These are phyloP conservation scores for Liparis tanakae DNA, from an alignment of 2,797 vertebrate species.

Conservation along the genomic window DNA sequence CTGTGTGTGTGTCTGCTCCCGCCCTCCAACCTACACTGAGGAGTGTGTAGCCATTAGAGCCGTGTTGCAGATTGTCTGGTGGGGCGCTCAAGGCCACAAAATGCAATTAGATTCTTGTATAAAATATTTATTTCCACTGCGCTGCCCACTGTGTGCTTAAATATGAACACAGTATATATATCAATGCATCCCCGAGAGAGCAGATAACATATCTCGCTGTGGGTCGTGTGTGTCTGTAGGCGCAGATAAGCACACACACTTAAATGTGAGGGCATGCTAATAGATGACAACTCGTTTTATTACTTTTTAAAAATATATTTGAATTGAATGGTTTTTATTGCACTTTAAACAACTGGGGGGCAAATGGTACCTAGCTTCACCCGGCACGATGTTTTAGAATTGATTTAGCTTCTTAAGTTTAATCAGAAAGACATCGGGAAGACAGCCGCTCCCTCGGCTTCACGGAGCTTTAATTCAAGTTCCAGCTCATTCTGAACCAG, in stretches of 20 bases:
- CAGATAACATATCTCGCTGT: constrained; percentile 61
- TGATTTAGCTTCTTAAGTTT: background rate
- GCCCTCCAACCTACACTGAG: constrained; percentile 35
- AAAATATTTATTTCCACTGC: constrained; percentile 83
- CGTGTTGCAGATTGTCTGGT: constrained; percentile 75
- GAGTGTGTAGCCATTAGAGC: constrained; percentile 70
- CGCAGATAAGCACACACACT: constrained; percentile 42
- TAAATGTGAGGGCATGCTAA: constrained; percentile 44
- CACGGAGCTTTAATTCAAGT: background rate
- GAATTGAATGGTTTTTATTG: constrained; percentile 36
- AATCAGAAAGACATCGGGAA: background rate
- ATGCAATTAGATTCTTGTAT: constrained; percentile 80
- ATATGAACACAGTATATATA: constrained; percentile 75
- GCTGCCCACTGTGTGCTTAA: constrained; percentile 68
- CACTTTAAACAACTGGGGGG: constrained; percentile 10
- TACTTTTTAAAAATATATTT: constrained; percentile 32
- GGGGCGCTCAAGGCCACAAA: constrained; percentile 80
- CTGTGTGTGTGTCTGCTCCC: constrained; percentile 1
- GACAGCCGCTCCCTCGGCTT: background rate
- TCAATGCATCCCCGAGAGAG: constrained; percentile 67
- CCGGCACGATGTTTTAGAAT: background rate
- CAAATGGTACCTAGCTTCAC: background rate
- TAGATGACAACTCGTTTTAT: constrained; percentile 41
- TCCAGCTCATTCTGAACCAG: background rate
- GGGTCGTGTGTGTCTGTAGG: constrained; percentile 40